Percentiles rank a stretch among this genome's conserved stretches.
Conservation (phyloP, 2,888 invertebrate genomes). For the Drosophila neutralis region DNA sequence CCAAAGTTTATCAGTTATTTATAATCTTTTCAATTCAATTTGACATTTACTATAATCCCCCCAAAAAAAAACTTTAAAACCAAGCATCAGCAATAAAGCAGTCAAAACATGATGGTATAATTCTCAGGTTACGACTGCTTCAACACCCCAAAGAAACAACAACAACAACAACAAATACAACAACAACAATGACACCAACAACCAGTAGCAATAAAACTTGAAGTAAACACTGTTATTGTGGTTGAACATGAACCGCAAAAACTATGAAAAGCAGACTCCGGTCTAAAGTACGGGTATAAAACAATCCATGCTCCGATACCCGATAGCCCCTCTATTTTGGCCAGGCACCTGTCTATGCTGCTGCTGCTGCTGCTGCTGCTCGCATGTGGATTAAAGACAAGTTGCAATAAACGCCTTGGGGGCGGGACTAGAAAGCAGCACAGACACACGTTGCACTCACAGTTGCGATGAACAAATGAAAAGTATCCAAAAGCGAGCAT, state of each 20-base stretch:
- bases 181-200: slow-evolving; percentile 2
- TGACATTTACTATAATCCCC: background rate
- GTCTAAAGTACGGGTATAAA: slow-evolving; percentile 5
- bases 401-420: slow-evolving; percentile 47
- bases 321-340: background rate
- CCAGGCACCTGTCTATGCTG: slow-evolving; percentile 39
- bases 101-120: slow-evolving; percentile 19
- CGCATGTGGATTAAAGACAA: slow-evolving; percentile 55
- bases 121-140: slow-evolving; percentile 13
- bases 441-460: slow-evolving; percentile 16
- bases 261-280: slow-evolving; percentile 23
- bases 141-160: slow-evolving; percentile 2
- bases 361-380: slow-evolving; percentile 9
- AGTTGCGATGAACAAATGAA: slow-evolving; percentile 21
- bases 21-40: background rate
- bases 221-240: slow-evolving; percentile 62
- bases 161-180: background rate
- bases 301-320: slow-evolving; percentile 17
- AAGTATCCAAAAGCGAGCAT: slow-evolving; percentile 25
- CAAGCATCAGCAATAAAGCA: slow-evolving; percentile 19
- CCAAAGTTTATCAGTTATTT: background rate
- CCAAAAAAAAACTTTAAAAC: slow-evolving; percentile 1
- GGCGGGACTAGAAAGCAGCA: slow-evolving; percentile 35
- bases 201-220: slow-evolving; percentile 46
- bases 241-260: slow-evolving; percentile 57